A percentile compares a stretch with the other conserved stretches of the same genome.
These are phyloP conservation scores for Eucriotettix oculatus DNA, from an alignment of 2,888 invertebrate genomes.

Conservation along the genomic window DNA sequence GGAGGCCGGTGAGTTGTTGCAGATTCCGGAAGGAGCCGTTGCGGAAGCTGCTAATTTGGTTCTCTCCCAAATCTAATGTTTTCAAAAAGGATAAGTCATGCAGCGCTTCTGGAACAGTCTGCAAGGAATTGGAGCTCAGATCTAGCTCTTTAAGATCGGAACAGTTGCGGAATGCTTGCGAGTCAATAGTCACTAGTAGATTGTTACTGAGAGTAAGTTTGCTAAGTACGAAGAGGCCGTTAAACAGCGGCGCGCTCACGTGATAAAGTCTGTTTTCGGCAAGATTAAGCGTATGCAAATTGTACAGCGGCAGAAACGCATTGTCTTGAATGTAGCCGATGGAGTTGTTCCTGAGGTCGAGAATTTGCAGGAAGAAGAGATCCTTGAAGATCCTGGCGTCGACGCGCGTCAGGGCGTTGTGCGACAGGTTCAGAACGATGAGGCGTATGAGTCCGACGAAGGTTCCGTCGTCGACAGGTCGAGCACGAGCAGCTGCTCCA, in stretches of 20 bases:
- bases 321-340: slow-evolving; percentile 79
- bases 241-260: slow-evolving; percentile 64
- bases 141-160: slow-evolving; percentile 77
- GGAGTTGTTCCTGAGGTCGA: slow-evolving; percentile 72
- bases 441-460: slow-evolving; percentile 71
- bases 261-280: slow-evolving; percentile 74
- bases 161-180: slow-evolving; percentile 72
- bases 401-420: slow-evolving; percentile 69
- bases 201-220: slow-evolving; percentile 77
- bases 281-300: slow-evolving; percentile 74
- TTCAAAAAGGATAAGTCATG: slow-evolving; percentile 68
- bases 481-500: slow-evolving; percentile 68
- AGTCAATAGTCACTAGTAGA: slow-evolving; percentile 58
- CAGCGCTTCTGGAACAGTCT: slow-evolving; percentile 65
- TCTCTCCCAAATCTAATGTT: slow-evolving; percentile 81
- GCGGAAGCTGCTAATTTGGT: slow-evolving; percentile 66
- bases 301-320: slow-evolving; percentile 73
- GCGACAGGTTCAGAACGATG: slow-evolving; percentile 69
- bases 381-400: slow-evolving; percentile 76
- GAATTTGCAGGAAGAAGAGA: slow-evolving; percentile 67
- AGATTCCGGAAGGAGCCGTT: slow-evolving; percentile 76
- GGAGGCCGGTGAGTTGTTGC: slow-evolving; percentile 69
- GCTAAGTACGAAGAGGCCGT: slow-evolving; percentile 66
- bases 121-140: slow-evolving; percentile 70
- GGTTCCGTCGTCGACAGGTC: slow-evolving; percentile 71